These are phyloP conservation scores for Dicaeum eximium DNA, from an alignment of 2,113 vertebrate species.

Conservation along the genomic window DNA sequence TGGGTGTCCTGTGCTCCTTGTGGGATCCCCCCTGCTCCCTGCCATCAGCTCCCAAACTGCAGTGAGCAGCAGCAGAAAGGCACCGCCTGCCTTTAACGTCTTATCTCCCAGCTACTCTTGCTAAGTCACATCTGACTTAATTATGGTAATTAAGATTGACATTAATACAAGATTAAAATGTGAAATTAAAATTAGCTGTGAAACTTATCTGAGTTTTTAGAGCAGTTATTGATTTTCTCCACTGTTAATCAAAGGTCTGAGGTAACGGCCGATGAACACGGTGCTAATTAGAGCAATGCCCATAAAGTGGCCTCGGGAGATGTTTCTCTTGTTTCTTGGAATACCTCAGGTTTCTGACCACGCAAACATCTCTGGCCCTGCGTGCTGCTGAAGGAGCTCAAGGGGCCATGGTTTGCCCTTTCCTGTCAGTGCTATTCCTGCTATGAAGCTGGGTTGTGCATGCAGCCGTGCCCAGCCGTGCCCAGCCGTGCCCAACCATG, in stretches of 20 bases:
- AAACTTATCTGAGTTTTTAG: constrained; percentile 71
- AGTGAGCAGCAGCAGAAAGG: not conserved
- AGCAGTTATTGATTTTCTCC: constrained; percentile 70
- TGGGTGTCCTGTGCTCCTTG: rapidly evolving
- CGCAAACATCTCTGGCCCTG: not conserved
- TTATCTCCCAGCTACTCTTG: constrained; percentile 48
- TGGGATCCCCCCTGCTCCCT: rapidly evolving
- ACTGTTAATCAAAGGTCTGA: constrained; percentile 67
- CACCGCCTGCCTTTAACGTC: not conserved
- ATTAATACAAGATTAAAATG: constrained; percentile 74
- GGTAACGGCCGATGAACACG: constrained; percentile 34
- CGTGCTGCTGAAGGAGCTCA: not conserved
- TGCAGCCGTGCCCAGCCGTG: rapidly evolving
- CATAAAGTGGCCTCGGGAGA: constrained; percentile 16
- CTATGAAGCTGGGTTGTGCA: rapidly evolving
- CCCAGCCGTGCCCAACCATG: not conserved
- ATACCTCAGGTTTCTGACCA: not conserved
- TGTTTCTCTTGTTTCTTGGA: not conserved
- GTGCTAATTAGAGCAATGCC: constrained; percentile 55
- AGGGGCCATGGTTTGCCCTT: rapidly evolving
- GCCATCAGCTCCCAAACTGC: rapidly evolving
- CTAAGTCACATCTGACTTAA: constrained; percentile 66
- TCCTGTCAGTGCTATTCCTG: rapidly evolving
- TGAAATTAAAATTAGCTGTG: constrained; percentile 71
- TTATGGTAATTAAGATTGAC: constrained; percentile 74